These are phyloP conservation scores for Martes martes DNA, from an alignment of 2,113 vertebrate species.

Conservation along the genomic window DNA sequence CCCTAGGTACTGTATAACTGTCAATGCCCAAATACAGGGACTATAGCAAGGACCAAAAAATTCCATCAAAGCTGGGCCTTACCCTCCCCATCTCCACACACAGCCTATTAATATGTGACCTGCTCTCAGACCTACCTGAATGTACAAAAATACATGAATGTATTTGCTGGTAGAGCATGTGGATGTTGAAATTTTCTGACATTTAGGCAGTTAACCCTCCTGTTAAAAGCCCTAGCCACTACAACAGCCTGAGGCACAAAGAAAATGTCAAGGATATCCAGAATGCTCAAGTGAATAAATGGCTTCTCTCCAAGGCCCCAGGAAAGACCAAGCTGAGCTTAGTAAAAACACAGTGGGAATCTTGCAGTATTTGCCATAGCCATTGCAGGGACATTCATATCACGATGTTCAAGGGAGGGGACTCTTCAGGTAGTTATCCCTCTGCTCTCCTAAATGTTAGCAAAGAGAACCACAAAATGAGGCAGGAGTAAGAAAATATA, in stretches of 20 bases:
- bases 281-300: slow-evolving; percentile 43
- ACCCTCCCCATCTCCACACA: not conserved
- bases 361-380: not conserved
- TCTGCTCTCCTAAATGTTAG: not conserved
- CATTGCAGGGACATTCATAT: not conserved
- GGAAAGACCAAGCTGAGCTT: slow-evolving; percentile 43
- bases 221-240: slow-evolving; percentile 37
- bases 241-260: slow-evolving; percentile 51
- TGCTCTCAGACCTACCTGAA: not conserved
- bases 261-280: slow-evolving; percentile 60
- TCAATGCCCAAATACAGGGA: not conserved
- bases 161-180: slow-evolving; percentile 14
- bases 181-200: slow-evolving; percentile 48
- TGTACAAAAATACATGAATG: slow-evolving; percentile 8
- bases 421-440: not conserved
- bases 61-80: not conserved
- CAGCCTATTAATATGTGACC: not conserved
- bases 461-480: not conserved
- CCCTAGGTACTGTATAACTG: not conserved
- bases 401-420: not conserved
- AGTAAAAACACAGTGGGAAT: not conserved
- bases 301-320: slow-evolving; percentile 35
- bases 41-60: not conserved
- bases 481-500: not conserved
- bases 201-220: slow-evolving; percentile 48